Evolutionary conservation across 2,888 invertebrate genomes (phyloP).

Genomic region (Bruchidius siliquastri): DNA sequence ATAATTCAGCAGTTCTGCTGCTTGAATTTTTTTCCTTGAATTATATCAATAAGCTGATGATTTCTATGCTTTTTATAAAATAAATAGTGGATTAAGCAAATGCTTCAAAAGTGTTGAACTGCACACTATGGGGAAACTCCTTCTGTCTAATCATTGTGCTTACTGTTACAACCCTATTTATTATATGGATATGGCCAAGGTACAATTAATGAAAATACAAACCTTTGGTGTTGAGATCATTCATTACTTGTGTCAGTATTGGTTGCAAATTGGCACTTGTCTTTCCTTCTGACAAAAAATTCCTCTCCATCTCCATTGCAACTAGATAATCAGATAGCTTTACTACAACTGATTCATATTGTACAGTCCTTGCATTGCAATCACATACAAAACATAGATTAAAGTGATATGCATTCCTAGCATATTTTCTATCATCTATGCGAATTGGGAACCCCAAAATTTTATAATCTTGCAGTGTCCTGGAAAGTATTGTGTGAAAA

Average conservation of each 20-base stretch:
- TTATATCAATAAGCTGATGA: no score
- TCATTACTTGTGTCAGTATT: slow-evolving; percentile 72
- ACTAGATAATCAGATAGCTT: slow-evolving; percentile 90
- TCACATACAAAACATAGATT: slow-evolving; percentile 94
- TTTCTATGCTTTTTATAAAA: no score
- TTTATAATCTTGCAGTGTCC: slow-evolving; percentile 72
- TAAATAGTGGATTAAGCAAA: no score
- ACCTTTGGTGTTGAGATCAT: slow-evolving; percentile 72
- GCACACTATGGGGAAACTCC: no score
- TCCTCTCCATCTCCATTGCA: slow-evolving; percentile 80
- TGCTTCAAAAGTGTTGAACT: no score
- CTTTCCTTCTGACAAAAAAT: slow-evolving; percentile 75
- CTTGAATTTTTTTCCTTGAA: no score
- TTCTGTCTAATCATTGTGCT: no score
- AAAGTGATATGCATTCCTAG: slow-evolving; percentile 91
- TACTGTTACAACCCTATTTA: no score
- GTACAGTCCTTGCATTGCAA: slow-evolving; percentile 81
- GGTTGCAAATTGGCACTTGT: slow-evolving; percentile 60
- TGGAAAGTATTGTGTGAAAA: slow-evolving; percentile 38
- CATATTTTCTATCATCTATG: slow-evolving; percentile 84
- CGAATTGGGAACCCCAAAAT: slow-evolving; percentile 89
- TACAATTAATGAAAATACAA: no score
- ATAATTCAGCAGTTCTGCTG: no score
- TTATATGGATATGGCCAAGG: no score
- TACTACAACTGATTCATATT: slow-evolving; percentile 90